Evolutionary conservation across 1,140 invertebrate species (phyloP), one percentile per base, ranked within the genome.

Genomic region (Hyposmocoma kahamanoa): DNA sequence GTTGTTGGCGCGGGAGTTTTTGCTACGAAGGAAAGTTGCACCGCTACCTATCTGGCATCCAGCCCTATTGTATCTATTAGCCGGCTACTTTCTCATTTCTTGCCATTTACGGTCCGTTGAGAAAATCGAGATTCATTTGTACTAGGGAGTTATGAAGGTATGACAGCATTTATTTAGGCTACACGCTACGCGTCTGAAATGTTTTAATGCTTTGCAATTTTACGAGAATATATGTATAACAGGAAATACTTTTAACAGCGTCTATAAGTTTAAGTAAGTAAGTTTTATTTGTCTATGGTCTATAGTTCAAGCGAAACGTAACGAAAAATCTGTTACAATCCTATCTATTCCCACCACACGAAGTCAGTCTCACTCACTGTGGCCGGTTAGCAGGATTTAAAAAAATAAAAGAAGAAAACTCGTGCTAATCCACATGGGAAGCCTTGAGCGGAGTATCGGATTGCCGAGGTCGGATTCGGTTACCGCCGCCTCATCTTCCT

Each of bases 21-120:
- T 84, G 62, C 68, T 24, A 36, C 47, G 55, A 62, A 81, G 66
- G 79, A 84, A 84, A 84, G 80, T 84, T 72, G 15, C 52, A 71
- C 69, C 75, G 61, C 63, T 72, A 76, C 18, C 38, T 22, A 41
- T 28, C 47, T 22, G 45, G 28, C 21, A 48, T 56, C 62, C 66
- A 74, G 75, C 75, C 75, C 80, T 84, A 84, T 84, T 84, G 80
- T 84, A 84, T 80, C 78, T 82, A 82, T 82, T 82, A 82, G 61
- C 62, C 48, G 61, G 64, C 66, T 72, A 84, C 81, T 84, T 84
- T 84, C 81, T 75, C 72, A 74, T 79, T 84, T 79, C 78, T 63
- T 78, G 54, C 78, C 77, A 70, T 82, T 76, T 79, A 82, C 69
- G 73, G 78, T 63, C 57, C 55, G 70, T 61, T 59, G 69, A 79